These are phyloP conservation scores for Tinamus major DNA, from an alignment of 2,797 vertebrate genomes.

Conservation along the genomic window DNA sequence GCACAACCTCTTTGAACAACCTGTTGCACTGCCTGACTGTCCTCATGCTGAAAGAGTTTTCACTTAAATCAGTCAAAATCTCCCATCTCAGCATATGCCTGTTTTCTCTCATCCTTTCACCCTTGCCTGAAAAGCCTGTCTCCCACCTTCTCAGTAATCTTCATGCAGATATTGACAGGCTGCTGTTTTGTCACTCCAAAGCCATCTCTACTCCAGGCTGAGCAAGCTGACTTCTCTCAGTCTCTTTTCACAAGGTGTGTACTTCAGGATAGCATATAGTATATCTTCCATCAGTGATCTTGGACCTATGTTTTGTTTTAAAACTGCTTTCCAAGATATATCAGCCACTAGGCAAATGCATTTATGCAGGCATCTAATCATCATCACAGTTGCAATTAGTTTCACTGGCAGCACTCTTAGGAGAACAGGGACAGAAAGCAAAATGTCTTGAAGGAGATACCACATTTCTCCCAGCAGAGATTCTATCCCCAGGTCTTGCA, in stretches of 20 bases:
- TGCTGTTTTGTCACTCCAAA: not conserved
- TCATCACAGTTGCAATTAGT: not conserved
- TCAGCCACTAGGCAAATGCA: not conserved
- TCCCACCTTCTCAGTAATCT: not conserved
- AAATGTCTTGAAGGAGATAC: not conserved
- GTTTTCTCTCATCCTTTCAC: not conserved
- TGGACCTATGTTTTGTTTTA: not conserved
- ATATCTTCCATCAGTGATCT: not conserved
- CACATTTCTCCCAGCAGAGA: not conserved
- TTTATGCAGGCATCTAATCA: not conserved
- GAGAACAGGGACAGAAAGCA: not conserved
- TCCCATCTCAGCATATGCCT: not conserved
- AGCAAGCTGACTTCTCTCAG: not conserved
- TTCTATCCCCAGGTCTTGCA: not conserved
- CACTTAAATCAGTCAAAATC: not conserved
- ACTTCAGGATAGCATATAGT: not conserved
- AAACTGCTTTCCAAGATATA: not conserved
- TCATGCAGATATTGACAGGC: not conserved
- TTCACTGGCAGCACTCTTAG: not conserved
- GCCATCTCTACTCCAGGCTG: not conserved
- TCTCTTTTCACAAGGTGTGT: accelerated
- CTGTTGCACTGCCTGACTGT: not conserved
- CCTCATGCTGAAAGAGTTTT: not conserved
- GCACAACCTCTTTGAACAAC: not conserved
- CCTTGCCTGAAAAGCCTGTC: not conserved